These are phyloP conservation scores for Sebastolobus altivelis DNA, from an alignment of 2,797 vertebrate species.

Conservation along the genomic window DNA sequence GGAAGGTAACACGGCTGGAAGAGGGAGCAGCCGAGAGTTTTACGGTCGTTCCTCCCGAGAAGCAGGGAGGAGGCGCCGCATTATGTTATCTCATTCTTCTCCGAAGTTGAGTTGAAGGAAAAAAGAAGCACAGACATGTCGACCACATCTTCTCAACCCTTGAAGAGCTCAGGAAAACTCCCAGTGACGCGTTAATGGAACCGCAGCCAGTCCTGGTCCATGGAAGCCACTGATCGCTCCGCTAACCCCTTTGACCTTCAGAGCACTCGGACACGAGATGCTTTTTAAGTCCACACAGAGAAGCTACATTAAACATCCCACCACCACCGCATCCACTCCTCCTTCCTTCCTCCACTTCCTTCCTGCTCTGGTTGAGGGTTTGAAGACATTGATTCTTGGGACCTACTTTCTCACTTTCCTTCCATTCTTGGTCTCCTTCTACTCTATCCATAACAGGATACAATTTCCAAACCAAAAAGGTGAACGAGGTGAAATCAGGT, in stretches of 20 bases:
- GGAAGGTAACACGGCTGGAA: conserved; percentile 72
- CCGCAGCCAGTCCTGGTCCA: conserved; percentile 73
- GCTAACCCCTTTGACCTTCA: conserved; percentile 48
- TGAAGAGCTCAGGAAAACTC: conserved; percentile 70
- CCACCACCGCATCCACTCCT: conserved; percentile 29
- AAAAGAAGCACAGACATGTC: conserved; percentile 81
- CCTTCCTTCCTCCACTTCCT: conserved; percentile 20
- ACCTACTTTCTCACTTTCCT: conserved; percentile 68
- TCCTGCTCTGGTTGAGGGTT: conserved; percentile 72
- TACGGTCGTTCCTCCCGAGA: conserved; percentile 51
- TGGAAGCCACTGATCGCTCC: conserved; percentile 58
- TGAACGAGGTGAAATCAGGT: conserved; percentile 81
- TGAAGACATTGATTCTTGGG: conserved; percentile 84
- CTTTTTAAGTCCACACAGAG: conserved; percentile 70
- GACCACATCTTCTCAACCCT: conserved; percentile 78
- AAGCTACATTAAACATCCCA: conserved; percentile 76
- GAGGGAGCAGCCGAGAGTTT: conserved; percentile 67
- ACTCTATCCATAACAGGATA: conserved; percentile 67
- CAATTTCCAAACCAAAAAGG: conserved; percentile 78
- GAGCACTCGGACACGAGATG: conserved; percentile 69
- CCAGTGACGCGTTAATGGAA: conserved; percentile 70
- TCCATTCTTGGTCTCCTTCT: conserved; percentile 62
- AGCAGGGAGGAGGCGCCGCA: conserved; percentile 60
- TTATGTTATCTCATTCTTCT: conserved; percentile 61
- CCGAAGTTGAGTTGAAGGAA: conserved; percentile 76